Base-by-base conservation (phyloP, 2,888 invertebrate species). In the Drosophila planitibia region DNA sequence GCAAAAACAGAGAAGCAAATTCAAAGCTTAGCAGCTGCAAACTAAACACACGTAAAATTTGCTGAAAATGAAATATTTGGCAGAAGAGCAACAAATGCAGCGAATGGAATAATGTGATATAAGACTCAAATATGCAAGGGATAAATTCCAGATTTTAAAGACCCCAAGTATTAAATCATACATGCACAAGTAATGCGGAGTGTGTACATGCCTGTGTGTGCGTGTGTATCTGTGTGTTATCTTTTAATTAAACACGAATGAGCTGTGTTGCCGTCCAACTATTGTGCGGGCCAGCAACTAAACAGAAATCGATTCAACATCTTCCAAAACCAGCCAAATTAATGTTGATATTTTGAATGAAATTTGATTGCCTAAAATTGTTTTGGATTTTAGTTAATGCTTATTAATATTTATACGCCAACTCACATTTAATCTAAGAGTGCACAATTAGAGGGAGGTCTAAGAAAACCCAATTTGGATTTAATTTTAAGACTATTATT, bases 211-310 rank as follows among this genome's bases (percentile, higher is more conserved):
- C 19, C 51, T 35, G 47, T 16, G 22, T 16, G 22, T 54, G 35
- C 35, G 44, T 51, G 54, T n/a, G 12, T 25, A 28, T 33, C 22
- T 74, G 52, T 74, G 67, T 90, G 86, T 90, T 91, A 90, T 89
- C 91, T 89, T 90, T 91, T 90, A 90, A 91, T 90, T 90, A 90
- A 85, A 89, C 79, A 83, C 85, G 86, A 81, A 81, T 76, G 76
- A 72, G 70, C 28, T 73, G 74, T 76, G 76, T 47, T 72, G 73
- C 54, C 62, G 76, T 74, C 69, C 64, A 51, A 77, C 70, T 74
- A 67, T 73, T 78, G 76, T 81, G 80, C 64, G 44, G 35, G 30
- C 22, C 59, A 70, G 39, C 63, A 67, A 63, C 54, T 54, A 37
- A 39, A 57, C 32, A 47, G 28, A 62, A 58, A 62, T 54, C 60